These are phyloP conservation scores for Proteles cristata DNA, from an alignment of 2,113 vertebrate species.

Conservation along the genomic window DNA sequence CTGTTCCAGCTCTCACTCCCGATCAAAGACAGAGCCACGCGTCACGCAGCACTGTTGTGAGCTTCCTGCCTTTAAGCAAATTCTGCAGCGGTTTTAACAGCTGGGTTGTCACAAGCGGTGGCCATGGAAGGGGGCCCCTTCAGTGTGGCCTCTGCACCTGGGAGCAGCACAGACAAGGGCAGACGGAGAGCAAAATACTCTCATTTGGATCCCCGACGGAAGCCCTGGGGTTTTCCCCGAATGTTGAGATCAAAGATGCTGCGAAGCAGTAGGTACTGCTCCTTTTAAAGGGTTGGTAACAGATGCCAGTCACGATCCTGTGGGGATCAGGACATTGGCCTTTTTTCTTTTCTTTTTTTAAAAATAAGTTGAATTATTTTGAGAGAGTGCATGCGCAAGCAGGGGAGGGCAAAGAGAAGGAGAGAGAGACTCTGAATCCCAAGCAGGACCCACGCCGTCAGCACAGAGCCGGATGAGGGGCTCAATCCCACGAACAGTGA, in stretches of 20 bases:
- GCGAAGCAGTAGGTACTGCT: not conserved
- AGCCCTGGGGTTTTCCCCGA: not conserved
- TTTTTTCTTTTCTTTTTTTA: too few relatives aligned
- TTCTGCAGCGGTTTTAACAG: not conserved
- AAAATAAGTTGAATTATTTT: too few relatives aligned
- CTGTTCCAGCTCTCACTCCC: not conserved
- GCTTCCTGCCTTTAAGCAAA: not conserved
- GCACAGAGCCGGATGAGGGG: too few relatives aligned
- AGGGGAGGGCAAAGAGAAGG: too few relatives aligned
- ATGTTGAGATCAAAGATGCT: not conserved
- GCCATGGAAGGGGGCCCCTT: fast-evolving
- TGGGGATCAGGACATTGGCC: not conserved
- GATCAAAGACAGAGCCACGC: fast-evolving
- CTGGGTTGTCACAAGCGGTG: not conserved
- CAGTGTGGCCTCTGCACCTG: not conserved
- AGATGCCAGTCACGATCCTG: too few relatives aligned
- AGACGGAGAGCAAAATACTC: not conserved
- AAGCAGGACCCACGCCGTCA: too few relatives aligned
- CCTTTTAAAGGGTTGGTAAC: not conserved
- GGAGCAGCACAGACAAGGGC: not conserved
- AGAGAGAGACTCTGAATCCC: too few relatives aligned
- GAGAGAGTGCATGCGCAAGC: too few relatives aligned
- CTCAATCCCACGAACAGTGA: too few relatives aligned
- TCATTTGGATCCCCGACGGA: too few relatives aligned
- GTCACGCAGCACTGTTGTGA: not conserved